Evolutionary conservation across 1,140 invertebrate species (phyloP).

Genomic region (Lepidurus couesii): DNA sequence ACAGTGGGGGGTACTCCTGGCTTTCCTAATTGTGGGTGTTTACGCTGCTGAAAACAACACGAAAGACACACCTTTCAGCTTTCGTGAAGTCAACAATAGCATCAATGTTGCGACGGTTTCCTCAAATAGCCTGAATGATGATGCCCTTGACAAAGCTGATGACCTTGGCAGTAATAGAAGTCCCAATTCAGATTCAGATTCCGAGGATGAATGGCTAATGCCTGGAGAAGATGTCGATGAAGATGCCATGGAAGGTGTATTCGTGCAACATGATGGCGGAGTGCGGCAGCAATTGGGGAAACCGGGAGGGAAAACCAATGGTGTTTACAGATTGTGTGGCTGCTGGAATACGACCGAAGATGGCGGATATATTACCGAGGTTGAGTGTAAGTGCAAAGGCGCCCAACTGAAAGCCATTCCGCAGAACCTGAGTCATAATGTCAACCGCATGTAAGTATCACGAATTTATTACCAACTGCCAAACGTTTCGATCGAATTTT

Average conservation of each 20-base stretch:
- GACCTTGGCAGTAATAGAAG: too few relatives aligned
- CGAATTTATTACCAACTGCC: neutral
- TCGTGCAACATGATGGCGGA: neutral
- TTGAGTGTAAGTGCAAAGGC: conserved; percentile 8
- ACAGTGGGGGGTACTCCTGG: too few relatives aligned
- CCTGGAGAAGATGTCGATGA: neutral
- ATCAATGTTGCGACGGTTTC: too few relatives aligned
- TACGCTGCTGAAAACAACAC: too few relatives aligned
- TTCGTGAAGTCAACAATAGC: too few relatives aligned
- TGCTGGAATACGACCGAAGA: conserved; percentile 7
- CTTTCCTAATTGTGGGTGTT: too few relatives aligned
- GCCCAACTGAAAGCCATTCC: neutral
- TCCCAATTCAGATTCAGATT: too few relatives aligned
- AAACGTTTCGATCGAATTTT: too few relatives aligned
- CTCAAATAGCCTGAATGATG: too few relatives aligned
- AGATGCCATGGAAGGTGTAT: neutral
- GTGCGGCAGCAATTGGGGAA: neutral
- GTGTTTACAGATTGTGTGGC: neutral
- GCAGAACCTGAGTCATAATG: neutral
- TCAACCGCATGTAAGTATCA: conserved; percentile 3
- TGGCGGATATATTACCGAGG: neutral
- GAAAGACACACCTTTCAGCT: too few relatives aligned
- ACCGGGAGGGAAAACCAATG: neutral
- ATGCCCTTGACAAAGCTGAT: too few relatives aligned
- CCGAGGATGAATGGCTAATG: too few relatives aligned